Evolutionary conservation across 1,140 invertebrate species (phyloP).

Genomic region (Trachymyrmex septentrionalis): DNA sequence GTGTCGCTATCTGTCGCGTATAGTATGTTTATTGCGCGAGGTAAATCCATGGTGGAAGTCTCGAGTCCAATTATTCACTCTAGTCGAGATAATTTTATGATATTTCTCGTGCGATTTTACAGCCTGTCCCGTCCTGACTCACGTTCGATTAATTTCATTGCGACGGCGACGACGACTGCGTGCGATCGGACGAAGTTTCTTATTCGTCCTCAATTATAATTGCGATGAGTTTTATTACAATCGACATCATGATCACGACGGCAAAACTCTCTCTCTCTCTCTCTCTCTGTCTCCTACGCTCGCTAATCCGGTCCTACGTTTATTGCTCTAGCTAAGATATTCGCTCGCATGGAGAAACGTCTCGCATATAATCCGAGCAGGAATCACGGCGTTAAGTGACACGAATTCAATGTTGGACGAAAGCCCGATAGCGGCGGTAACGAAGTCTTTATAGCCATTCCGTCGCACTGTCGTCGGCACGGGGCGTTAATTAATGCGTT

Average conservation of each 20-base stretch:
- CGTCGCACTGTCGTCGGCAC: constrained; percentile 37
- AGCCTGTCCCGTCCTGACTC: not conserved
- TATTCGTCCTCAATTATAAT: constrained; percentile 41
- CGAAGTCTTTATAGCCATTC: constrained; percentile 60
- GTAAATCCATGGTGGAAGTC: constrained; percentile 24
- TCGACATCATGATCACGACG: constrained; percentile 18
- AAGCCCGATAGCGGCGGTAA: constrained; percentile 26
- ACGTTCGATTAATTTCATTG: constrained; percentile 43
- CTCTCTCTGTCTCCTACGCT: not conserved
- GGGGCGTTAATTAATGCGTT: constrained; percentile 71
- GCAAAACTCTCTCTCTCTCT: not conserved
- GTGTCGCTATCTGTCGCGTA: not conserved
- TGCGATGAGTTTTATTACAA: constrained; percentile 55
- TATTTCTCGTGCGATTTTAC: constrained; percentile 43
- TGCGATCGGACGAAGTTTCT: constrained; percentile 21
- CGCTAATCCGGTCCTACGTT: constrained; percentile 22
- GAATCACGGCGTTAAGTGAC: constrained; percentile 51
- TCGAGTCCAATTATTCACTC: not conserved
- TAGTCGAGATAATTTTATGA: constrained; percentile 61
- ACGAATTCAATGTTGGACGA: constrained; percentile 49
- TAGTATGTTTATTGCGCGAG: constrained; percentile 14
- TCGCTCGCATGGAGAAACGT: constrained; percentile 31
- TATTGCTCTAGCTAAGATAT: constrained; percentile 10
- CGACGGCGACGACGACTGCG: constrained; percentile 27
- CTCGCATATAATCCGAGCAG: constrained; percentile 30